These are phyloP conservation scores for Istiophorus platypterus DNA, from an alignment of 2,113 vertebrate genomes.

Conservation along the genomic window DNA sequence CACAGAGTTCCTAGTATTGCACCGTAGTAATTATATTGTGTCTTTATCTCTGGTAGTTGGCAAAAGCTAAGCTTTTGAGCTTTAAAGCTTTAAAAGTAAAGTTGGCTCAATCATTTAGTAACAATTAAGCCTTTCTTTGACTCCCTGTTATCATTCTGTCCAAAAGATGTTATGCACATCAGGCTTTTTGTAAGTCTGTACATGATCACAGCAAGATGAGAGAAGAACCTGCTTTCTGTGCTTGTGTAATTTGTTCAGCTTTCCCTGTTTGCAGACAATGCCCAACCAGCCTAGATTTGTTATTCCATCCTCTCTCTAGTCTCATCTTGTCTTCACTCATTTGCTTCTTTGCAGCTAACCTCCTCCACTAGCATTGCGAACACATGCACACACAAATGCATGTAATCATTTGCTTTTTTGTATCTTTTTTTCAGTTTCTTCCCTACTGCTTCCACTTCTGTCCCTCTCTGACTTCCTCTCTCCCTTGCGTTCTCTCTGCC, in stretches of 20 bases:
- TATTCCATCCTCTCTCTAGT: neutral
- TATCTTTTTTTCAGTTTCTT: slow-evolving; percentile 24
- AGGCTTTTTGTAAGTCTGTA: neutral
- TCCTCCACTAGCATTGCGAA: neutral
- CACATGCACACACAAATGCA: neutral
- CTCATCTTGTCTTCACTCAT: slow-evolving; percentile 46
- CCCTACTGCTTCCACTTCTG: slow-evolving; percentile 23
- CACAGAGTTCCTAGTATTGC: neutral
- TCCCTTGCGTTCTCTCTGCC: neutral
- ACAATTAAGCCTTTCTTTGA: neutral
- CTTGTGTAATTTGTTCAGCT: slow-evolving; percentile 13
- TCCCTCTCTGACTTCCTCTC: neutral
- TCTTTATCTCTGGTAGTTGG: neutral
- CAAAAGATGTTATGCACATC: neutral
- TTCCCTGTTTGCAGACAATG: slow-evolving; percentile 53
- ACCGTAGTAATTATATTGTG: neutral
- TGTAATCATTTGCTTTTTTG: slow-evolving; percentile 2
- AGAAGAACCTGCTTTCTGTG: neutral
- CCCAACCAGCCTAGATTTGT: slow-evolving; percentile 27
- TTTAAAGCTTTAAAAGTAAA: slow-evolving; percentile 1
- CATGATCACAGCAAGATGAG: neutral
- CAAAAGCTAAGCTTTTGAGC: too few relatives aligned
- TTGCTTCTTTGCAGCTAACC: slow-evolving; percentile 18
- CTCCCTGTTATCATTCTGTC: neutral
- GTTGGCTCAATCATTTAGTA: neutral